These are phyloP conservation scores for Plestiodon gilberti DNA, from an alignment of 2,113 vertebrate species.

Conservation along the genomic window DNA sequence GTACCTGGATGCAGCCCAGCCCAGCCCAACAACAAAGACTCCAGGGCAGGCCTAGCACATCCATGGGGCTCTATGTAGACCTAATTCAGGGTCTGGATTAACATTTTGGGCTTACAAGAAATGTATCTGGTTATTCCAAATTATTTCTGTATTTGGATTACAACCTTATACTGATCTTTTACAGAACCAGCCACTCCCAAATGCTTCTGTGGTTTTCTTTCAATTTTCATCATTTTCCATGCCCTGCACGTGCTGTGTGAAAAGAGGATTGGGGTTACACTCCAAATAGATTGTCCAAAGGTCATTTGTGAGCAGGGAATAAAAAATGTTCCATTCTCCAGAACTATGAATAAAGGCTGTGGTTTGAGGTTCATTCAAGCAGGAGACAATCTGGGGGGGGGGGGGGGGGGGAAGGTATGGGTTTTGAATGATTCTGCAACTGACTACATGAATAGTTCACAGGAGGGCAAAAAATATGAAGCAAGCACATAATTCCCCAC, in stretches of 20 bases:
- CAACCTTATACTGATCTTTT: neutral
- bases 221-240: no score
- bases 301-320: neutral
- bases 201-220: neutral
- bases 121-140: neutral
- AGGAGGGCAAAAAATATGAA: neutral
- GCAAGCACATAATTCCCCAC: neutral
- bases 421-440: rapidly evolving
- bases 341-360: neutral
- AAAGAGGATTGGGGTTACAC: neutral
- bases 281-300: neutral
- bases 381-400: neutral
- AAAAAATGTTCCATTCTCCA: neutral
- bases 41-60: neutral
- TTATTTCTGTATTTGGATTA: neutral
- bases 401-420: neutral
- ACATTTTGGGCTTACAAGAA: neutral
- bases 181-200: slow-evolving; percentile 1
- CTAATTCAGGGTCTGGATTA: neutral
- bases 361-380: neutral
- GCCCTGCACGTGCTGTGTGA: neutral
- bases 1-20: no score
- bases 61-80: neutral
- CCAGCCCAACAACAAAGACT: no score
- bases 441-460: neutral